Evolutionary conservation across 1,140 invertebrate species (phyloP).

Genomic region (Heliconius himera): DNA sequence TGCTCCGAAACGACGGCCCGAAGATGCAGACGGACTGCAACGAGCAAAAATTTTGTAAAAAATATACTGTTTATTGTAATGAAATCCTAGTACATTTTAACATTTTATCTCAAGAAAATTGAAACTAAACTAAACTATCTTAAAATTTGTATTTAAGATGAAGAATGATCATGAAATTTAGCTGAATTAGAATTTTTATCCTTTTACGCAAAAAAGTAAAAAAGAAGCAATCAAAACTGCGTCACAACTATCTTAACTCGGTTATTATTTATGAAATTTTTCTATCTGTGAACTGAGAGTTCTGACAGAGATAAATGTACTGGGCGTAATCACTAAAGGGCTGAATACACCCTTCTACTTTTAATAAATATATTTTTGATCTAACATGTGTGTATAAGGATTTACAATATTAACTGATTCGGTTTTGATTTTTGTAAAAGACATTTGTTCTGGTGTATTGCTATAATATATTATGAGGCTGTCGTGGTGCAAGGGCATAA

Average conservation of each 20-base stretch:
- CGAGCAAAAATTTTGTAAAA: no score
- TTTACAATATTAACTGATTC: not conserved
- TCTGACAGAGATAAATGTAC: slow-evolving; percentile 25
- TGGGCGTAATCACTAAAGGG: not conserved
- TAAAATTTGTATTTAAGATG: no score
- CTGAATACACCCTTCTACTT: not conserved
- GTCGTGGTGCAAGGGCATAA: no score
- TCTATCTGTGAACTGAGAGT: slow-evolving; percentile 13
- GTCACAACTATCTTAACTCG: not conserved
- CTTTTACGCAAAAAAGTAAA: not conserved
- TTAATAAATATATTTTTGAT: slow-evolving; percentile 1
- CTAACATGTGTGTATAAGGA: not conserved
- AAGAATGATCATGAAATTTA: not conserved
- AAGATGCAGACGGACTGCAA: no score
- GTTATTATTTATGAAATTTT: not conserved
- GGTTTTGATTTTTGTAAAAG: no score
- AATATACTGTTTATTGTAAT: no score
- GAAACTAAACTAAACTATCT: no score
- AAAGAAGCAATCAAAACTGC: not conserved
- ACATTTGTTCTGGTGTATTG: no score
- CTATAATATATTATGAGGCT: no score
- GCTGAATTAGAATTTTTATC: not conserved
- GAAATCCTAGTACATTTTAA: no score
- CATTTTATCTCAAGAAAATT: no score
- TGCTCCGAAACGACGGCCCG: no score